Conservation (phyloP, 2,888 invertebrate species). For the Fissipunctia ypsillon region DNA sequence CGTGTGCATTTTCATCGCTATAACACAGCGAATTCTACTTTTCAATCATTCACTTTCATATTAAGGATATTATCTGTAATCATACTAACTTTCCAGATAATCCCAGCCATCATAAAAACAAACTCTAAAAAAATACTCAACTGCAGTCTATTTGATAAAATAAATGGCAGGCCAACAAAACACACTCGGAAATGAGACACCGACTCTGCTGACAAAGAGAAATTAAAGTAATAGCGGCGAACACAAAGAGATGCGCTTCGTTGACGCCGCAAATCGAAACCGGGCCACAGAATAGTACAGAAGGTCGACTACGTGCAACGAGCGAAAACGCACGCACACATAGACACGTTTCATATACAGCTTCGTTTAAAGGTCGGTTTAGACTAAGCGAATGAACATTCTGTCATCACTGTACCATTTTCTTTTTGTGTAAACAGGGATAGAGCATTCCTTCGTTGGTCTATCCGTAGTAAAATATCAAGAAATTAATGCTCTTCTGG, state of each 20-base stretch:
- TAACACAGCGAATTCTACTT: no score
- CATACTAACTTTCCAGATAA: no score
- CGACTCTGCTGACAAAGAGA: slow-evolving; percentile 62
- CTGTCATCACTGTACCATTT: neutral
- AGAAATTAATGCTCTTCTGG: neutral
- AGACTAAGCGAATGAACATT: neutral
- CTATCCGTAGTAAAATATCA: neutral
- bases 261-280: slow-evolving; percentile 74
- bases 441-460: neutral
- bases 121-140: neutral
- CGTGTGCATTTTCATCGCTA: neutral
- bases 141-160: slow-evolving; percentile 31
- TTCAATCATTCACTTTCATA: neutral
- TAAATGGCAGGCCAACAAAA: slow-evolving; percentile 45
- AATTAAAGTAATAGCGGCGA: slow-evolving; percentile 70
- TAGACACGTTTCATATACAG: neutral
- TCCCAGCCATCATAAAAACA: neutral
- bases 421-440: neutral
- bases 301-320: neutral
- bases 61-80: neutral
- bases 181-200: slow-evolving; percentile 59
- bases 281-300: slow-evolving; percentile 31
- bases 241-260: slow-evolving; percentile 54
- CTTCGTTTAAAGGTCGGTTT: neutral
- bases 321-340: neutral